Evolutionary conservation across 2,888 invertebrate genomes (phyloP).

Genomic region (Synergus japonicus): DNA sequence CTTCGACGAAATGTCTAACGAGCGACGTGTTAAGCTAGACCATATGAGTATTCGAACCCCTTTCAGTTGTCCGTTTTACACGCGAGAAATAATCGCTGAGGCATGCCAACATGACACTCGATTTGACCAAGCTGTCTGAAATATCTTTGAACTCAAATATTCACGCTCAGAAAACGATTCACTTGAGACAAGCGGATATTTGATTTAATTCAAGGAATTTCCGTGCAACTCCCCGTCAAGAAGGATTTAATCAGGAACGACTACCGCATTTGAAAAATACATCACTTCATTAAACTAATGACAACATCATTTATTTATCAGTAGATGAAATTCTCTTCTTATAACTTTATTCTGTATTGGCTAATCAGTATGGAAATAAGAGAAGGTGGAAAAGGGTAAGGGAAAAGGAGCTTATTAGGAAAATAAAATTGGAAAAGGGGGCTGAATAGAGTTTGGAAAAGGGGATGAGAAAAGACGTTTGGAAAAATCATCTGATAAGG

Average conservation of each 20-base stretch:
- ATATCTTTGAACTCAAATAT: slow-evolving; percentile 19
- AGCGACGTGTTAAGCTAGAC: slow-evolving; percentile 57
- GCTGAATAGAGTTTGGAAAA: too few species aligned
- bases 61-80: slow-evolving; percentile 28
- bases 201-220: not conserved
- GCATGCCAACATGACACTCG: slow-evolving; percentile 40
- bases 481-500: too few species aligned
- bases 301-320: too few species aligned
- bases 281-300: too few species aligned
- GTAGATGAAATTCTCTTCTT: too few species aligned
- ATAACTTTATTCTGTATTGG: too few species aligned
- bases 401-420: too few species aligned
- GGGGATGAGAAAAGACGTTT: too few species aligned
- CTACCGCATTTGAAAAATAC: too few species aligned
- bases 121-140: slow-evolving; percentile 40
- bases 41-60: slow-evolving; percentile 41
- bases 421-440: too few species aligned
- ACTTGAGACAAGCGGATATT: not conserved
- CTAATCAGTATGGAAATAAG: too few species aligned
- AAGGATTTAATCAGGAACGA: not conserved
- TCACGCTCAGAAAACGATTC: not conserved
- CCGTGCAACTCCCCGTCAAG: not conserved
- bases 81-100: slow-evolving; percentile 34
- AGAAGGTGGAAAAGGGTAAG: too few species aligned
- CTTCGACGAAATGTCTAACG: slow-evolving; percentile 63